Evolutionary conservation across 2,888 invertebrate genomes (phyloP).

Genomic region (Cryptophagus acutangulus): DNA sequence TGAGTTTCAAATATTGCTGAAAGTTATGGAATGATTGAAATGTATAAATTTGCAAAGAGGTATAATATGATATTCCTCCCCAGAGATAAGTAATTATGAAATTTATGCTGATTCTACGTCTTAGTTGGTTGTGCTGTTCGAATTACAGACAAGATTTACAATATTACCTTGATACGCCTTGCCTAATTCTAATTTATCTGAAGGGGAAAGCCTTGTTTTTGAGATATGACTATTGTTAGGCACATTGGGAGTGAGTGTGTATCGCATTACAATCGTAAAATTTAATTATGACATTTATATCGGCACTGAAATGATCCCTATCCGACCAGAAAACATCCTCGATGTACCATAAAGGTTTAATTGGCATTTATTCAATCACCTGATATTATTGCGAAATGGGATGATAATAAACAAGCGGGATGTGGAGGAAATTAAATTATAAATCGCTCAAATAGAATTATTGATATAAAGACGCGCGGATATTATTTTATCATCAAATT

Average conservation of each 20-base stretch:
- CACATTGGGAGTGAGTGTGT: conserved; percentile 23
- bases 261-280: conserved; percentile 45
- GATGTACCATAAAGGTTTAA: conserved; percentile 5
- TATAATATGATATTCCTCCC: no score
- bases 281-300: conserved; percentile 43
- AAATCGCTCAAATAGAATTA: no score
- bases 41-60: no score
- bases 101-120: conserved; percentile 54
- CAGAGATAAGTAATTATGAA: conserved; percentile 49
- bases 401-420: no score
- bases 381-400: no score
- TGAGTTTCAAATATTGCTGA: no score
- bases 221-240: conserved; percentile 46
- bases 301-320: conserved; percentile 22
- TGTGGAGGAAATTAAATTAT: no score
- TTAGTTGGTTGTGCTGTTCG: conserved; percentile 47
- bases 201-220: conserved; percentile 30
- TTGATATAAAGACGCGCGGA: no score
- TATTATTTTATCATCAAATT: conserved; percentile 23
- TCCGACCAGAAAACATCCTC: conserved; percentile 14
- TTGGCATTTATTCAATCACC: no score
- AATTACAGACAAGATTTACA: conserved; percentile 52
- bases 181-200: conserved; percentile 51
- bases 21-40: no score
- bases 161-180: conserved; percentile 51